Evolutionary conservation across 92 coral and sea anemone genomes (phyloP).

Genomic region (Palythoa grandis): DNA sequence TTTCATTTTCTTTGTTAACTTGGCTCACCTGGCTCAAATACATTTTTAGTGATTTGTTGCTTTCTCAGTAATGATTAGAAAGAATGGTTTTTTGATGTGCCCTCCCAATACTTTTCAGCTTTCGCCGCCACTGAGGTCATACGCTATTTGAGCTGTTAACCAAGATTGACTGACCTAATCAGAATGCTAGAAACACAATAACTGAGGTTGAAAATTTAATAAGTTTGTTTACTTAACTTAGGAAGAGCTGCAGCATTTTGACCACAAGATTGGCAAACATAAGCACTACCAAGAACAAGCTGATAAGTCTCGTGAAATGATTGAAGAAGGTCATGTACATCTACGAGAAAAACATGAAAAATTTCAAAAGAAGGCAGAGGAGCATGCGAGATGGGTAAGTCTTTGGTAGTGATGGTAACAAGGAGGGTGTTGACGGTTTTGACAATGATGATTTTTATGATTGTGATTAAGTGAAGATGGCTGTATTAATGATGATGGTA

Average conservation of each 20-base stretch:
- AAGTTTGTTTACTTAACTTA: slow-evolving; percentile 6
- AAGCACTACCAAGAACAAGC: slow-evolving; percentile 77
- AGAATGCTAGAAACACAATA: too few relatives aligned
- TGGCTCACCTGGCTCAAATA: too few relatives aligned
- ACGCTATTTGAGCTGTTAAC: too few relatives aligned
- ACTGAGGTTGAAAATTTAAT: not conserved
- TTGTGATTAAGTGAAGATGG: not conserved
- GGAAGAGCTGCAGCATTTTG: slow-evolving; percentile 95
- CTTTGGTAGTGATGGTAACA: not conserved
- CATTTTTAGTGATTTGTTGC: too few relatives aligned
- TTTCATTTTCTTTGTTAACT: too few relatives aligned
- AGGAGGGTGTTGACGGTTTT: not conserved
- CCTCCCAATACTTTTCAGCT: too few relatives aligned
- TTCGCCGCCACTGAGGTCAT: too few relatives aligned
- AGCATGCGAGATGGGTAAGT: slow-evolving; percentile 91
- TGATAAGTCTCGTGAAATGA: slow-evolving; percentile 66
- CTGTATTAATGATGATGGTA: not conserved
- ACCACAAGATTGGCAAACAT: slow-evolving; percentile 85
- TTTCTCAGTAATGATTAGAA: too few relatives aligned
- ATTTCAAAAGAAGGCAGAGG: slow-evolving; percentile 71
- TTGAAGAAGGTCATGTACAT: slow-evolving; percentile 71
- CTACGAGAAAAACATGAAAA: slow-evolving; percentile 72
- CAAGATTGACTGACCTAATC: not conserved
- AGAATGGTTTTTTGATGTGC: too few relatives aligned
- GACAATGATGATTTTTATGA: not conserved